Percentiles rank a stretch among this genome's conserved stretches.
phyloP scores from a whole-genome alignment of 2,888 invertebrate genomes.

The Acheta domesticus region DNA sequence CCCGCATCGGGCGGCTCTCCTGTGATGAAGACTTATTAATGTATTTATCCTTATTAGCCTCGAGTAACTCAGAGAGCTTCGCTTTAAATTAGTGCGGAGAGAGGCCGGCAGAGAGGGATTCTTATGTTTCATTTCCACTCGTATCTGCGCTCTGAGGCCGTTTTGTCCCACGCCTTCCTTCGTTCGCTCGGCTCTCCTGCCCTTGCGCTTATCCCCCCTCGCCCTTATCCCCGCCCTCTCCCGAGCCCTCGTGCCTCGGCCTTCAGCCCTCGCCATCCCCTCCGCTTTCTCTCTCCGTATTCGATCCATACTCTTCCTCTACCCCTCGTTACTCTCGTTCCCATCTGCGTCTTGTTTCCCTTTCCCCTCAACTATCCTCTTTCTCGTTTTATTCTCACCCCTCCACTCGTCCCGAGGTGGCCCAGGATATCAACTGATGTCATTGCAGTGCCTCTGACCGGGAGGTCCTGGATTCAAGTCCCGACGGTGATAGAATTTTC shows the following conservation, averaged over 20 bases:
- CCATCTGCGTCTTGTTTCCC: too few species aligned
- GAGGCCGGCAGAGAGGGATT: neutral
- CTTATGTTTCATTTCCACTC: neutral
- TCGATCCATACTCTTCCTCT: too few species aligned
- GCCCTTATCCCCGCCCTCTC: neutral
- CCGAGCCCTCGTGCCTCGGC: neutral
- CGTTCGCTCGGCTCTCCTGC: neutral
- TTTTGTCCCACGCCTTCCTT: neutral
- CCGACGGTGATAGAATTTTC: too few species aligned
- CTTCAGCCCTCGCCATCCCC: neutral
- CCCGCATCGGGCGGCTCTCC: neutral
- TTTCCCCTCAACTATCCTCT: too few species aligned
- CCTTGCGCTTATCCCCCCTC: neutral
- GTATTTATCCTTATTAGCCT: neutral
- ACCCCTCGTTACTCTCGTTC: too few species aligned
- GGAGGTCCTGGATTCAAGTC: too few species aligned
- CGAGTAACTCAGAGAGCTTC: neutral
- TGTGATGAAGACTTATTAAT: constrained; percentile 10
- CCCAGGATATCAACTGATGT: too few species aligned
- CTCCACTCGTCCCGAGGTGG: too few species aligned
- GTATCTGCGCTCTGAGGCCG: neutral
- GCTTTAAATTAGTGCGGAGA: neutral
- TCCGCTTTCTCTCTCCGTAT: too few species aligned
- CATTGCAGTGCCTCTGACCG: too few species aligned
- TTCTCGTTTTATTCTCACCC: too few species aligned